phyloP scores from a whole-genome alignment of 2,888 invertebrate species.

The Drymonia ruficornis region DNA sequence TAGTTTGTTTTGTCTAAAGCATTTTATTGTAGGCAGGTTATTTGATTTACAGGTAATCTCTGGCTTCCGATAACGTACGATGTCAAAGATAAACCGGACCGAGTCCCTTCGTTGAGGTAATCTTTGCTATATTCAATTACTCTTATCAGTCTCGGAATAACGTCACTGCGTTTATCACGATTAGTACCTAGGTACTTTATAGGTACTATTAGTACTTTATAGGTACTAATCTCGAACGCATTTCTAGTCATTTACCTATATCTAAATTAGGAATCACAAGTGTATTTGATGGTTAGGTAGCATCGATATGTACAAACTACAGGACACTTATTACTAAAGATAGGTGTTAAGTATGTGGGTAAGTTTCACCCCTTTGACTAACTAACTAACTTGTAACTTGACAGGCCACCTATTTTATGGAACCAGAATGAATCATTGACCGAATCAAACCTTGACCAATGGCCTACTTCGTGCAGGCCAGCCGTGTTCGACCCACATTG shows the following conservation, averaged over 20 bases:
- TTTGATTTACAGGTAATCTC: neutral
- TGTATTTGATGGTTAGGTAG: no score
- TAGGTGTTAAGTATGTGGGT: no score
- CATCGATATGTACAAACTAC: no score
- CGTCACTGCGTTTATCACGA: slow-evolving; percentile 1
- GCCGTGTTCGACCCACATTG: slow-evolving; percentile 1
- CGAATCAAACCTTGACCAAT: slow-evolving; percentile 38
- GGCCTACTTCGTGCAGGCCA: slow-evolving; percentile 32
- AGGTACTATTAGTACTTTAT: no score
- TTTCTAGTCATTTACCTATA: neutral
- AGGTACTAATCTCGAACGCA: neutral
- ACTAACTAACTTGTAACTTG: no score
- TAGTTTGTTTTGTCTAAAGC: neutral
- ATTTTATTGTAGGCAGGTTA: neutral
- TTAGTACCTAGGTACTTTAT: no score
- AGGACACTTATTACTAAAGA: no score
- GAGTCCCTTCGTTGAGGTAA: neutral
- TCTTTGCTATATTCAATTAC: neutral
- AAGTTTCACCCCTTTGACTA: no score
- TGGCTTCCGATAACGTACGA: neutral
- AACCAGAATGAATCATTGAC: slow-evolving; percentile 11
- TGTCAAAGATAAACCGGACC: neutral
- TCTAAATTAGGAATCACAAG: neutral
- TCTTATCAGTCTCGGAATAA: neutral
- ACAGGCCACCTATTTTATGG: no score